phyloP scores from a whole-genome alignment of 2,888 invertebrate genomes.

The Malthinus seriepunctatus region DNA sequence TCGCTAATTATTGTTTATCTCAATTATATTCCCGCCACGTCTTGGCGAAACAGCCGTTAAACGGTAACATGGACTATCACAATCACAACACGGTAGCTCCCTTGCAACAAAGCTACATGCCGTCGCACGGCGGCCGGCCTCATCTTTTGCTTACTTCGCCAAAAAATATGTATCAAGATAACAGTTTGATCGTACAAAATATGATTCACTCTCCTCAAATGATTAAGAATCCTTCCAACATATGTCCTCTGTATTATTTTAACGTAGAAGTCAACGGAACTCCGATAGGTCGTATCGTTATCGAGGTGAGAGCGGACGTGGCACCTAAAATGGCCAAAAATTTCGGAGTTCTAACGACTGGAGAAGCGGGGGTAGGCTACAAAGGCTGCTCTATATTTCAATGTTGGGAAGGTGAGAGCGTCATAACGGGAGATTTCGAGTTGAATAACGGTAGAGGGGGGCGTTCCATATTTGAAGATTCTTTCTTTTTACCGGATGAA shows the following conservation, averaged over 20 bases:
- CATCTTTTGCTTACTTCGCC: conserved; percentile 40
- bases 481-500: conserved; percentile 80
- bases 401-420: conserved; percentile 81
- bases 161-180: conserved; percentile 52
- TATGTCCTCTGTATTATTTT: conserved; percentile 75
- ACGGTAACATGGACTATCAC: conserved; percentile 56
- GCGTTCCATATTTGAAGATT: conserved; percentile 74
- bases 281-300: conserved; percentile 72
- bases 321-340: conserved; percentile 83
- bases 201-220: conserved; percentile 60
- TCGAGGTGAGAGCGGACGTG: conserved; percentile 76
- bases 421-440: conserved; percentile 81
- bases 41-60: conserved; percentile 59
- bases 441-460: conserved; percentile 81
- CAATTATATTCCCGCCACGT: conserved; percentile 70
- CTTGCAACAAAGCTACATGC: conserved; percentile 44
- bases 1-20: conserved; percentile 78
- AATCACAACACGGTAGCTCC: conserved; percentile 52
- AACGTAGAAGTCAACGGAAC: conserved; percentile 75
- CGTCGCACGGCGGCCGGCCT: conserved; percentile 32
- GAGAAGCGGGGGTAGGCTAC: conserved; percentile 76
- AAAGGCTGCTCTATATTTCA: conserved; percentile 81
- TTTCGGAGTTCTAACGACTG: conserved; percentile 71
- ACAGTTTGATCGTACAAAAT: conserved; percentile 49
- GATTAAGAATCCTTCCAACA: conserved; percentile 59